A percentile compares a stretch with the other conserved stretches of the same genome.
Conservation (phyloP, 2,113 vertebrate species). For the Cephalopholis sonnerati region DNA sequence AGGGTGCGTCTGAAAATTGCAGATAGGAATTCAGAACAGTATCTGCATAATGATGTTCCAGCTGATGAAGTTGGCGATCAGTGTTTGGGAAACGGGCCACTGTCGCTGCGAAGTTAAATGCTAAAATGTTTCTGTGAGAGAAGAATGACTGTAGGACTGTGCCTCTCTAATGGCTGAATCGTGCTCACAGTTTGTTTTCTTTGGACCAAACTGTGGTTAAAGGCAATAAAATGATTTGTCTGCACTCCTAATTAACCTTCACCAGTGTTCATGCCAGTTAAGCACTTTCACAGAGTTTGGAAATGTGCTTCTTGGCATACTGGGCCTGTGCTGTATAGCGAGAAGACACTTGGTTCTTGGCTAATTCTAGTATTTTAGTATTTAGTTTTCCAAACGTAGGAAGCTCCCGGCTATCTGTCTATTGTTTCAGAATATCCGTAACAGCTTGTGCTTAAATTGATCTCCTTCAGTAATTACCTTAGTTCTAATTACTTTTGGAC, state of each 20-base stretch:
- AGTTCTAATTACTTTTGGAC: not conserved
- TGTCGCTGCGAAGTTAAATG: constrained; percentile 13
- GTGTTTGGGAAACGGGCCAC: constrained; percentile 26
- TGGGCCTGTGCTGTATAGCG: constrained; percentile 1
- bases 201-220: constrained; percentile 36
- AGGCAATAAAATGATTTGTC: constrained; percentile 51
- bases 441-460: constrained; percentile 1
- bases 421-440: constrained; percentile 32
- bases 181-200: constrained; percentile 31
- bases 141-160: not conserved
- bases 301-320: constrained; percentile 41
- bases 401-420: not conserved
- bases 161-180: constrained; percentile 20
- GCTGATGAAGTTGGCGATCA: constrained; percentile 49
- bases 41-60: constrained; percentile 51
- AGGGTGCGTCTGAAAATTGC: constrained; percentile 61
- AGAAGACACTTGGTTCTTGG: constrained; percentile 10
- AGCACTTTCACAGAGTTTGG: constrained; percentile 46
- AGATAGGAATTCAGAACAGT: constrained; percentile 75
- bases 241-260: constrained; percentile 45
- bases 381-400: constrained; percentile 8
- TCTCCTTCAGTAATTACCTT: constrained; percentile 7
- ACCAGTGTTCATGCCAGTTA: constrained; percentile 41
- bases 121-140: constrained; percentile 19
- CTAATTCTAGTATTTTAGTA: constrained; percentile 12